These are phyloP conservation scores for Dorcus parallelipipedus DNA, from an alignment of 2,888 invertebrate genomes.

Conservation along the genomic window DNA sequence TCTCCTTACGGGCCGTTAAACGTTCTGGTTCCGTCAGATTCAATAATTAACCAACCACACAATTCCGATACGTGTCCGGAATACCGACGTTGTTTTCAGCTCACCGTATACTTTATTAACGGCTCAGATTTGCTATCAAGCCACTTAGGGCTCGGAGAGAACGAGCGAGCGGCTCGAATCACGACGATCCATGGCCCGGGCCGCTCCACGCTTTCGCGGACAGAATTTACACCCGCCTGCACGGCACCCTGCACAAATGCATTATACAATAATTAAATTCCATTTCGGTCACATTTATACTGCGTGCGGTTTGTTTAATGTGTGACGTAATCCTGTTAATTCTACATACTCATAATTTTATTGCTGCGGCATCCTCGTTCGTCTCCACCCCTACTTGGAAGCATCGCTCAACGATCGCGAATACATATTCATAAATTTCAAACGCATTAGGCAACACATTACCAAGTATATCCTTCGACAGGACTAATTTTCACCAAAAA, in stretches of 20 bases:
- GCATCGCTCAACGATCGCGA: no score
- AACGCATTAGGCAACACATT: no score
- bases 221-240: conserved; percentile 20
- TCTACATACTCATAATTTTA: conserved; percentile 47
- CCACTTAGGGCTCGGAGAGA: conserved; percentile 21
- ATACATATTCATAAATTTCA: no score
- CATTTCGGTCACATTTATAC: conserved; percentile 47
- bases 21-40: conserved; percentile 32
- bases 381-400: not conserved
- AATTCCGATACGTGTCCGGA: conserved; percentile 47
- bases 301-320: conserved; percentile 42
- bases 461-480: no score
- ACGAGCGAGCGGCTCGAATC: conserved; percentile 6
- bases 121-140: conserved; percentile 38
- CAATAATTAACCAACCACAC: conserved; percentile 50
- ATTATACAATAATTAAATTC: conserved; percentile 50
- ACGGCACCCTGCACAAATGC: conserved; percentile 43
- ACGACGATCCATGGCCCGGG: not conserved
- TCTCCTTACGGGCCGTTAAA: not conserved
- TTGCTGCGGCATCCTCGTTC: conserved; percentile 25
- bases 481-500: no score
- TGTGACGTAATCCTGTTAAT: conserved; percentile 39
- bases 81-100: conserved; percentile 37
- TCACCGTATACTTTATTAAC: conserved; percentile 38
- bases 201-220: not conserved